Base-by-base conservation (phyloP, 2,797 vertebrate genomes). In the Cyclura pinguis region DNA sequence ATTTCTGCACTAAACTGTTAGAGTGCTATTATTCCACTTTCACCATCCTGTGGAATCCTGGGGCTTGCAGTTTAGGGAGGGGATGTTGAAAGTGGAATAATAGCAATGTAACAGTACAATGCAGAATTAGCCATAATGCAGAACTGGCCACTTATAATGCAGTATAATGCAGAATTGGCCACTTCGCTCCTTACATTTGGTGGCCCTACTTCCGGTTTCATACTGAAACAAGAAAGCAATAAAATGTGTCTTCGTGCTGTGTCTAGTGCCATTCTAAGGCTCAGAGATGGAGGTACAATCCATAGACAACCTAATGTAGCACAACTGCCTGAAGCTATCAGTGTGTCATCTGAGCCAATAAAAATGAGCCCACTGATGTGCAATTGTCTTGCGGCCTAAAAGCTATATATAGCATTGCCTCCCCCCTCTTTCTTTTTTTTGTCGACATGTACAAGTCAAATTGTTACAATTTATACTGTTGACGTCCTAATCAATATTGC, bases 301-400 rank as follows among this genome's bases (percentile, higher is more conserved):
- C 74, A 55, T 89, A 89, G 84, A 50, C 14, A 35, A 78, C 38
- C 52, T 29, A 80, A 81, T 73, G 24, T 47, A 80, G 83, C n/a
- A 27, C 29, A 24, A 1, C 59, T 18, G 76, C 64, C 84, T 2
- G 84, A 57, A 84, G 82, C 76, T 9, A 47, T 59, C 64, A 16
- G 27, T 85, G 76, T 10, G 52, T 29, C 29, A 57, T 55, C 52
- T 16, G 1, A 83, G 80, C 59, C 73, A 42, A 85, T 20, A 90
- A 64, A 62, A 80, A 3, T 24, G 62, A 67, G 32, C 13, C 62
- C 80, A 88, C 76, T n/a, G 52, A n/a, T 64, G 50, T 16, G 47
- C 35, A 73, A 90, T 73, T 80, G 64, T 22, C 73, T 80, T 80
- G 84, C 7, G n/a, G 76, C 84, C 84, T 80, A 27, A 72, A 72